A percentile compares a stretch with the other conserved stretches of the same genome.
These are phyloP conservation scores for Orchesellides sinensis DNA, from an alignment of 2,888 invertebrate species.

Conservation along the genomic window DNA sequence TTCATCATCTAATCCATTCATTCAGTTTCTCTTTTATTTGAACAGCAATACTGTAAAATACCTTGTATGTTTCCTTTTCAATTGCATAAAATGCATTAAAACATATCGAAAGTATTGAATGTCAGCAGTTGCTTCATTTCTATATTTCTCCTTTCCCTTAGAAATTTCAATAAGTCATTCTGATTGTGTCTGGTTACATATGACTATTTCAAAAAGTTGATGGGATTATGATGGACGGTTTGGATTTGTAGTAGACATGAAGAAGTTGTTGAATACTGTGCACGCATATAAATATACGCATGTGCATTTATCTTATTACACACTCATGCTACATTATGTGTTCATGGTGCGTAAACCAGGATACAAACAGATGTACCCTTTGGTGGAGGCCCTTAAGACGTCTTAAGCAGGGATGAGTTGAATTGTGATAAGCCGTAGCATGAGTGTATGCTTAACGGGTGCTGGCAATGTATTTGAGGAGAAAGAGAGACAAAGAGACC, in stretches of 20 bases:
- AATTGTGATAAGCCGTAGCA: neutral
- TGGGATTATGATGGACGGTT: slow-evolving; percentile 23
- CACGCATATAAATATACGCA: neutral
- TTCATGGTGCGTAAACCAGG: neutral
- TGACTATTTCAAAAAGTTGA: neutral
- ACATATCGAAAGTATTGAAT: too few species aligned
- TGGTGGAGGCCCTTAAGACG: slow-evolving; percentile 8
- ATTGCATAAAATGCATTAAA: too few species aligned
- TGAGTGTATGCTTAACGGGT: neutral
- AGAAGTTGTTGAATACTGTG: neutral
- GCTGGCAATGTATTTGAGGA: neutral
- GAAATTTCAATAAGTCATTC: neutral
- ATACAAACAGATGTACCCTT: neutral
- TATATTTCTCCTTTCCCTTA: neutral
- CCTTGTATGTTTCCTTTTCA: too few species aligned
- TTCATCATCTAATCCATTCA: too few species aligned
- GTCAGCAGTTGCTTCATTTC: too few species aligned
- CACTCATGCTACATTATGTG: too few species aligned
- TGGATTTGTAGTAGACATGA: neutral
- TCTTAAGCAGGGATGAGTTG: neutral
- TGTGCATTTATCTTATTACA: neutral
- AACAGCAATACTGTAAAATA: neutral
- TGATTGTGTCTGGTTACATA: neutral
- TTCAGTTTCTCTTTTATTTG: neutral
- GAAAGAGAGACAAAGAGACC: slow-evolving; percentile 53